Conservation (phyloP, 2,888 invertebrate genomes). For the Tiphia femorata region DNA sequence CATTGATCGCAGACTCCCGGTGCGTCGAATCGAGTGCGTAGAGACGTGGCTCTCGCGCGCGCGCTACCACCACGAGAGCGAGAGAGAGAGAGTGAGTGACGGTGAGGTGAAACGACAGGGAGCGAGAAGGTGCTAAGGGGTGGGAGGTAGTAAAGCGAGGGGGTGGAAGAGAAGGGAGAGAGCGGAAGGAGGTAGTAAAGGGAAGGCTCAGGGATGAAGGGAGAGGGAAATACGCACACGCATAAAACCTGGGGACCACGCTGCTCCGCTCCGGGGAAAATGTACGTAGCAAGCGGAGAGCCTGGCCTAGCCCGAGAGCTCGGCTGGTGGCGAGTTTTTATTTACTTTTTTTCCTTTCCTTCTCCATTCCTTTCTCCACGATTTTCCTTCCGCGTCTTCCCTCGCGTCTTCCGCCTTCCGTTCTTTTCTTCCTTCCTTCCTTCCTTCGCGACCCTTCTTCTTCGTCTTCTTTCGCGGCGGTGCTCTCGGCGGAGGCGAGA, state of each 20-base stretch:
- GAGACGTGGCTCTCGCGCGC: constrained; percentile 48
- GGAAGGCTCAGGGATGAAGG: not conserved
- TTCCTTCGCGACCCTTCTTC: not conserved
- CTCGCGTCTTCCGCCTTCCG: not conserved
- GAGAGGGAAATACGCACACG: constrained; percentile 1
- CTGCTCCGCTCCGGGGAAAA: constrained; percentile 7
- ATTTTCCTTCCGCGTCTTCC: not conserved
- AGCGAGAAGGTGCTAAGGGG: constrained; percentile 5
- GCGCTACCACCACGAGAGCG: too few relatives aligned
- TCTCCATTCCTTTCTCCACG: not conserved
- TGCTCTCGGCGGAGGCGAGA: too few relatives aligned
- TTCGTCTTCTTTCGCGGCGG: too few relatives aligned
- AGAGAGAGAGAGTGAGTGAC: constrained; percentile 29
- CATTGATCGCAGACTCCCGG: constrained; percentile 69
- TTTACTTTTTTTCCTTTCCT: constrained; percentile 1
- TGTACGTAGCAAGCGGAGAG: constrained; percentile 3
- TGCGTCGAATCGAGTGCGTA: constrained; percentile 62
- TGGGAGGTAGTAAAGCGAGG: not conserved
- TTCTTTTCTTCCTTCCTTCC: not conserved
- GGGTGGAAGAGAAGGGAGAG: constrained; percentile 4
- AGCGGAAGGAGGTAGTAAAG: not conserved
- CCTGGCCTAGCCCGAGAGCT: not conserved
- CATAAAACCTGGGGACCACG: not conserved
- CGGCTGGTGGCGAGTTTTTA: constrained; percentile 1
- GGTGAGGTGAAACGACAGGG: constrained; percentile 1